phyloP scores from a whole-genome alignment of 2,113 vertebrate genomes.

The Porphyrio hochstetteri region DNA sequence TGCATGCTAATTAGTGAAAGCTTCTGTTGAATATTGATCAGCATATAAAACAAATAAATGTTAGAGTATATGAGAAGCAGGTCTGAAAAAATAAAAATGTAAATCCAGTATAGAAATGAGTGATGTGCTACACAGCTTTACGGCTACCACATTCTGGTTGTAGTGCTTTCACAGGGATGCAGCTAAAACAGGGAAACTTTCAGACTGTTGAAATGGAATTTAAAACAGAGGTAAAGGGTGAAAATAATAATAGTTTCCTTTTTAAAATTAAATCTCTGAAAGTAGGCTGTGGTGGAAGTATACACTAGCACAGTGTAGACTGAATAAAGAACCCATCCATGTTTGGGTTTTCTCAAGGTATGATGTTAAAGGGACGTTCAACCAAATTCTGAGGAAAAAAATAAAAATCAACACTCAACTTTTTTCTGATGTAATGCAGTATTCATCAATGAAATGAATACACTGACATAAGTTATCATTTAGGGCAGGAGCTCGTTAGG shows the following conservation, averaged over 20 bases:
- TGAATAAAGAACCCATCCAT: neutral
- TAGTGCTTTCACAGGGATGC: neutral
- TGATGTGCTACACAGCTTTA: neutral
- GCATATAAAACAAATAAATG: neutral
- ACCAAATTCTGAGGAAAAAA: neutral
- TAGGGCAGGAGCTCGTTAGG: neutral
- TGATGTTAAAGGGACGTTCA: neutral
- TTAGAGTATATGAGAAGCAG: neutral
- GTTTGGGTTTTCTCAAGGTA: neutral
- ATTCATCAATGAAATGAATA: neutral
- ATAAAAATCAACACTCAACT: neutral
- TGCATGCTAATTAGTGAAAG: slow-evolving; percentile 2
- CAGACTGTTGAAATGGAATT: neutral
- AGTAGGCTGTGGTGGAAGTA: neutral
- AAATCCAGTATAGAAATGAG: neutral
- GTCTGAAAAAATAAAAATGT: neutral
- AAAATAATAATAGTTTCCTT: neutral
- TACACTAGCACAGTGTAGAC: neutral
- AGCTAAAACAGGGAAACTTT: neutral
- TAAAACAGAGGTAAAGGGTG: neutral
- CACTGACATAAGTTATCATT: neutral
- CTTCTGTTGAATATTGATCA: neutral
- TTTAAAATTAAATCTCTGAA: neutral
- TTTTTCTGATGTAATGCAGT: neutral
- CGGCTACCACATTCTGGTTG: neutral